A percentile compares a stretch with the other conserved stretches of the same genome.
These are phyloP conservation scores for Pectinophora gossypiella DNA, from an alignment of 1,140 invertebrate genomes.

Conservation along the genomic window DNA sequence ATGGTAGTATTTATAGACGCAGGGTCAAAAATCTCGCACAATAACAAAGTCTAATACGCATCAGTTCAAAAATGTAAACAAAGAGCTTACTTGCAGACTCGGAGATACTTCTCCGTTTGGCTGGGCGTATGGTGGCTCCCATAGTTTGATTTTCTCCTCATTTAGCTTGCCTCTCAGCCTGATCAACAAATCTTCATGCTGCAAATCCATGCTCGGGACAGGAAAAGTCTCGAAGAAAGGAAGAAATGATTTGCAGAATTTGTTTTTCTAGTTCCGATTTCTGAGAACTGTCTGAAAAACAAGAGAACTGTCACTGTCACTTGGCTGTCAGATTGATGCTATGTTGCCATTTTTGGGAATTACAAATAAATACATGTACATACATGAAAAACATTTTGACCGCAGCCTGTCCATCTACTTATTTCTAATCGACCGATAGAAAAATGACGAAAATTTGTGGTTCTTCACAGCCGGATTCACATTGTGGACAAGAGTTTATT, in stretches of 20 bases:
- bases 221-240: neutral
- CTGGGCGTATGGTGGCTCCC: constrained; percentile 82
- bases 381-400: too few relatives aligned
- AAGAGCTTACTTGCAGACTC: constrained; percentile 50
- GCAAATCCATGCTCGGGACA: constrained; percentile 52
- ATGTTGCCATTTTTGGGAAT: constrained; percentile 4
- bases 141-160: constrained; percentile 81
- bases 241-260: neutral
- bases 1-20: too few relatives aligned
- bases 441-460: too few relatives aligned
- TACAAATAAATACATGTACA: too few relatives aligned
- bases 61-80: constrained; percentile 8
- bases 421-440: too few relatives aligned
- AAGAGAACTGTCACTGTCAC: neutral
- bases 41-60: too few relatives aligned
- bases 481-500: too few relatives aligned
- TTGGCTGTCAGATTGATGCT: too few relatives aligned
- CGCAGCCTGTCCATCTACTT: too few relatives aligned
- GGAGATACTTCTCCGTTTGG: constrained; percentile 46
- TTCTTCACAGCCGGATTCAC: too few relatives aligned
- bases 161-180: constrained; percentile 80
- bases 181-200: constrained; percentile 78
- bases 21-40: too few relatives aligned
- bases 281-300: neutral
- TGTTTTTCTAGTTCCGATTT: neutral